Evolutionary conservation across 2,888 invertebrate species (phyloP).

Genomic region (Cyclophora albipunctata): DNA sequence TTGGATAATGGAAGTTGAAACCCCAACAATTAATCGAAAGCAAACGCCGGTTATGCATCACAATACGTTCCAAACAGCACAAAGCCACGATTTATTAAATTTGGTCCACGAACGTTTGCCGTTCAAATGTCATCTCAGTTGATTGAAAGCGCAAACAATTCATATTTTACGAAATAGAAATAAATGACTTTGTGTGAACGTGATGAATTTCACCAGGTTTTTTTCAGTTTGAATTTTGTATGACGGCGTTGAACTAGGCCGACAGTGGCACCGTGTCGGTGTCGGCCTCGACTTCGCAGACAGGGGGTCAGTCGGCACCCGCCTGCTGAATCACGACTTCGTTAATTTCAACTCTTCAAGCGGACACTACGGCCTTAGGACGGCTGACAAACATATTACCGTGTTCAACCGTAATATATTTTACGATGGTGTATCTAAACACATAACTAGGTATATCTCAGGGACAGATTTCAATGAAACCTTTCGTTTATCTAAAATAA

Average conservation of each 20-base stretch:
- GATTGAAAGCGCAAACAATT: background rate
- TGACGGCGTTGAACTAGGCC: slow-evolving; percentile 18
- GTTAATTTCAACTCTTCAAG: background rate
- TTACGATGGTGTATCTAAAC: too few relatives aligned
- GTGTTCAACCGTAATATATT: too few relatives aligned
- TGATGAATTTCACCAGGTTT: slow-evolving; percentile 15
- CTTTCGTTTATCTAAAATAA: too few relatives aligned
- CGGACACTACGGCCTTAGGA: background rate
- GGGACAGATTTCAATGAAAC: too few relatives aligned
- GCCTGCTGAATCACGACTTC: slow-evolving; percentile 22
- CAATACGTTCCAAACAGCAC: too few relatives aligned
- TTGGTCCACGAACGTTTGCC: too few relatives aligned
- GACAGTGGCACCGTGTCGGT: slow-evolving; percentile 18
- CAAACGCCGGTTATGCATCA: too few relatives aligned
- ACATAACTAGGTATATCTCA: too few relatives aligned
- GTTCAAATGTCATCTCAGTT: background rate
- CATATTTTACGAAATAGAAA: background rate
- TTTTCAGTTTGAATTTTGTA: slow-evolving; percentile 14
- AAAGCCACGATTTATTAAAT: too few relatives aligned
- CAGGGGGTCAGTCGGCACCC: slow-evolving; percentile 24
- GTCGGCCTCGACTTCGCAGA: slow-evolving; percentile 19
- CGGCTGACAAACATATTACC: too few relatives aligned
- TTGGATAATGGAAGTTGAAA: too few relatives aligned
- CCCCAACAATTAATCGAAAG: too few relatives aligned
- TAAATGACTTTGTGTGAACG: background rate